phyloP scores from a whole-genome alignment of 1,140 invertebrate genomes.

The Drosophila sturtevanti region DNA sequence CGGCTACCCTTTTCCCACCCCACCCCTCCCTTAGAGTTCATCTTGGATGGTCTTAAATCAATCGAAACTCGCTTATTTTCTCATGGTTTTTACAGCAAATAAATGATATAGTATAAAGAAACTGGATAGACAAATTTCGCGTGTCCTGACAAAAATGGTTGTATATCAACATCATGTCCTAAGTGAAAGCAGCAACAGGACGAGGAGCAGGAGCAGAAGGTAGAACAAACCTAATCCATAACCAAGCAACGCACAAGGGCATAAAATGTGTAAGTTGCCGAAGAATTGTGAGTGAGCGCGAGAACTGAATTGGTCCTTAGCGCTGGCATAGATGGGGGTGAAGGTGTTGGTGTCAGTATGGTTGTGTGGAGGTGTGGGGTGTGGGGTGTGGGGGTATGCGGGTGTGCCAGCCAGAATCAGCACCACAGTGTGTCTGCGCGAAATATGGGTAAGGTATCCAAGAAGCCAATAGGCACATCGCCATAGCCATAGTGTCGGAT shows the following conservation, averaged over 20 bases:
- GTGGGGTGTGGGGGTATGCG: not conserved
- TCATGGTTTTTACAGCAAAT: conserved; percentile 15
- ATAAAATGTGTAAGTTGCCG: conserved; percentile 9
- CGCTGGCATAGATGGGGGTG: not conserved
- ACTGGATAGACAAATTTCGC: not conserved
- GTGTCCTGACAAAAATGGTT: not conserved
- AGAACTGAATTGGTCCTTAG: conserved; percentile 1
- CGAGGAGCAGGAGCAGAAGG: not conserved
- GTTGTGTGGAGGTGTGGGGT: too few species aligned
- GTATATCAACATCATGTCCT: not conserved
- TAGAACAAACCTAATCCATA: not conserved
- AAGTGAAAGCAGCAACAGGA: not conserved
- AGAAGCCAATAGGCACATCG: conserved; percentile 54
- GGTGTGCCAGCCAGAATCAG: not conserved
- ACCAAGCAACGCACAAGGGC: not conserved
- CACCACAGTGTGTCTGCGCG: not conserved
- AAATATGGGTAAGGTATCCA: conserved; percentile 11
- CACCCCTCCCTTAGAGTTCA: not conserved
- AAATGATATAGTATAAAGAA: not conserved
- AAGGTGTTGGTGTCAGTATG: not conserved
- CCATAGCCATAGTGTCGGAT: conserved; percentile 25
- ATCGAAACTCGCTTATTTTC: conserved; percentile 41
- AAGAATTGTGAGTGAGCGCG: conserved; percentile 20
- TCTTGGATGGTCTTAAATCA: conserved; percentile 6
- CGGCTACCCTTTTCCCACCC: not conserved